phyloP scores from a whole-genome alignment of 2,797 vertebrate genomes.

The Lates japonicus region DNA sequence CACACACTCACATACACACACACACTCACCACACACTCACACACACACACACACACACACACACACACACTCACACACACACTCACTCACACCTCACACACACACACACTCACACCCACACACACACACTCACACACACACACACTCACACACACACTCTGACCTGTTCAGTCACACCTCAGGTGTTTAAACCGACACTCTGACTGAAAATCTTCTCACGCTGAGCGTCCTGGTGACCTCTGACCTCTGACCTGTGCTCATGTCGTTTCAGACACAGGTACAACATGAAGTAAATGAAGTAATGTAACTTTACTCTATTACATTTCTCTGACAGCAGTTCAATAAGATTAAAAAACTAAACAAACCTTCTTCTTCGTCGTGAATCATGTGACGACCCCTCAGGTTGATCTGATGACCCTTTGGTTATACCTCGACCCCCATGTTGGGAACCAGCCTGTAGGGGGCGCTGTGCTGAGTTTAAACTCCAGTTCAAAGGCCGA shows the following conservation, averaged over 20 bases:
- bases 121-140: conserved; percentile 1
- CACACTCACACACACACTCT: not conserved
- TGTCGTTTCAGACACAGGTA: no score
- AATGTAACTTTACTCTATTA: no score
- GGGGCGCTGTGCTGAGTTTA: not conserved
- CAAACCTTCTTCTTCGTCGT: no score
- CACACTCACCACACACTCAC: conserved; percentile 1
- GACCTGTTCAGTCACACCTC: conserved; percentile 17
- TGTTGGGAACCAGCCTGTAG: not conserved
- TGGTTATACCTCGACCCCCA: no score
- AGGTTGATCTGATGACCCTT: no score
- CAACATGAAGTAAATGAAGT: no score
- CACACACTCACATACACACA: conserved; percentile 1
- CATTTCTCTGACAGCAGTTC: no score
- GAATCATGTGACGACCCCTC: no score
- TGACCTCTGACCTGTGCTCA: no score
- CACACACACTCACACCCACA: not conserved
- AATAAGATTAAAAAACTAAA: no score
- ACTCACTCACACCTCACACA: not conserved
- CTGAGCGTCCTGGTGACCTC: not conserved
- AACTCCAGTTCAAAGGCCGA: not conserved
- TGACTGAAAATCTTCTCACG: conserved; percentile 34
- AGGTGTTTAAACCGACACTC: conserved; percentile 21
- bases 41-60: not conserved
- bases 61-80: conserved; percentile 6